These are phyloP conservation scores for Etheostoma perlongum DNA, from an alignment of 2,797 vertebrate species.

Conservation along the genomic window DNA sequence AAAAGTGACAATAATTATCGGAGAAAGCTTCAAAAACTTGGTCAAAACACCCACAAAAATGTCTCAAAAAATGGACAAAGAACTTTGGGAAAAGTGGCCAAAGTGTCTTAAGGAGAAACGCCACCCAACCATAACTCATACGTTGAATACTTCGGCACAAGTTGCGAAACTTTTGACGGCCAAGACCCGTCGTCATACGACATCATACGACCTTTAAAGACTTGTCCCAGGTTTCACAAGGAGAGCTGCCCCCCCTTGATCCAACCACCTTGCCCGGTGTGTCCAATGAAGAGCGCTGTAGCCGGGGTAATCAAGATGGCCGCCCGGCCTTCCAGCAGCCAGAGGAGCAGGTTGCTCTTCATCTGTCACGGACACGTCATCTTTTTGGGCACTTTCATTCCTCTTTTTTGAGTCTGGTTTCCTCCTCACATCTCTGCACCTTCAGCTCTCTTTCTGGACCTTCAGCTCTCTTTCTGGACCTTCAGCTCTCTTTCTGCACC, in stretches of 20 bases:
- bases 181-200: neutral
- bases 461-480: neutral
- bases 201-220: neutral
- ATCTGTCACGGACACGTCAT: conserved; percentile 30
- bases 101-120: no score
- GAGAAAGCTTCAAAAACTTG: no score
- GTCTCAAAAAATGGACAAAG: no score
- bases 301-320: neutral
- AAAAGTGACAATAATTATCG: no score
- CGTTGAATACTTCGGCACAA: neutral
- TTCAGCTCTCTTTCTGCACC: no score
- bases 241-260: neutral
- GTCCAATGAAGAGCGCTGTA: conserved; percentile 64
- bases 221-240: neutral
- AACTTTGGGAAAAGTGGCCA: no score
- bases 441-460: neutral
- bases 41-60: no score
- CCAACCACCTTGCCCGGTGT: neutral
- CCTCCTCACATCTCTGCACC: neutral
- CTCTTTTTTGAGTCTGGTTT: conserved; percentile 4
- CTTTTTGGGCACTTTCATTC: conserved; percentile 20
- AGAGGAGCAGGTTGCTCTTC: conserved; percentile 81
- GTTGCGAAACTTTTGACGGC: neutral
- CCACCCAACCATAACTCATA: conserved; percentile 61
- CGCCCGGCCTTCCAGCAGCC: neutral